Conservation (phyloP, 2,113 vertebrate species). For the Pseudopodoces humilis region DNA sequence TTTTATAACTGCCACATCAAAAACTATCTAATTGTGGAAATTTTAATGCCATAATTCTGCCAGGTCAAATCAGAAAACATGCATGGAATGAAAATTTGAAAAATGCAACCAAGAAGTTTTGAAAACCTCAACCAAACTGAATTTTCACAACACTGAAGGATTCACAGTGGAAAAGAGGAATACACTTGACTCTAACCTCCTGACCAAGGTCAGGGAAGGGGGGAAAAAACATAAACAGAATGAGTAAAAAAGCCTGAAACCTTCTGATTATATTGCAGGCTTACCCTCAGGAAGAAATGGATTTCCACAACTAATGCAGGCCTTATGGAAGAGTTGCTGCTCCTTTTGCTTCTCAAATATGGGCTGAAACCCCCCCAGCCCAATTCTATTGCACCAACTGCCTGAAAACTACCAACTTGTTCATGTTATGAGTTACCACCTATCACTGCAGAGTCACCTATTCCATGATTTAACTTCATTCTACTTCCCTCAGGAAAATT, state of each 20-base stretch:
- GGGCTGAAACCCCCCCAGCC: neutral
- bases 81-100: neutral
- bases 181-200: constrained; percentile 11
- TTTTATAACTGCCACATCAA: neutral
- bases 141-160: neutral
- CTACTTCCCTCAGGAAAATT: neutral
- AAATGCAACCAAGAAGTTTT: neutral
- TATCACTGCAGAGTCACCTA: neutral
- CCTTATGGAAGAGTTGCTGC: accelerated
- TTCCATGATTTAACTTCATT: neutral
- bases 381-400: neutral
- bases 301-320: neutral
- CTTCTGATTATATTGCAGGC: neutral
- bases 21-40: neutral
- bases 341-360: neutral
- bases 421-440: neutral
- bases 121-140: neutral
- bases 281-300: neutral
- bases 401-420: neutral
- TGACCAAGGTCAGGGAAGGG: neutral
- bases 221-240: neutral
- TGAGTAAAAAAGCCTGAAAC: neutral
- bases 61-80: neutral
- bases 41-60: neutral
- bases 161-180: constrained; percentile 17